Conservation (phyloP, 1,140 invertebrate species). For the Harpegnathos saltator region DNA sequence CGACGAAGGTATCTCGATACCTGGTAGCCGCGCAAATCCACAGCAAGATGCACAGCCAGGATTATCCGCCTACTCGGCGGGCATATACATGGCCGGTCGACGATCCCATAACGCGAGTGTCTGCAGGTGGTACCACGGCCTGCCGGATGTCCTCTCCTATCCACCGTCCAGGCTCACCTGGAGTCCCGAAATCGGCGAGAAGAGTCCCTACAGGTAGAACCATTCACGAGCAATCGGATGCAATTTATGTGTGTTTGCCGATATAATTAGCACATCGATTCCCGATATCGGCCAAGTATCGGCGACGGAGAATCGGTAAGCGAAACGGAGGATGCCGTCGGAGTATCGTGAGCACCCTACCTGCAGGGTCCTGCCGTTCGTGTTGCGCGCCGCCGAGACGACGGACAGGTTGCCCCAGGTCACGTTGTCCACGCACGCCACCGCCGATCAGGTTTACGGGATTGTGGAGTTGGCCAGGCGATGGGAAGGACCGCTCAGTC, state of each 20-base stretch:
- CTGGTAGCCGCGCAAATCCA: neutral
- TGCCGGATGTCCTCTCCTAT: constrained; percentile 87
- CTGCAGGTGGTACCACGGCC: constrained; percentile 88
- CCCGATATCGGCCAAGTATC: constrained; percentile 10
- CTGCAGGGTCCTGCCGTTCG: constrained; percentile 88
- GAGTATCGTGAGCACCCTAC: constrained; percentile 1
- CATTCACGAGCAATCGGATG: neutral
- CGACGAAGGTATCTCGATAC: constrained; percentile 66
- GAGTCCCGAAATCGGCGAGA: constrained; percentile 87
- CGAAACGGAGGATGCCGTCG: too few species aligned
- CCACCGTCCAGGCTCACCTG: constrained; percentile 80
- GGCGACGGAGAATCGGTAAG: neutral
- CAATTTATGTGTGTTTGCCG: too few species aligned
- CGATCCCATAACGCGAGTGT: constrained; percentile 86
- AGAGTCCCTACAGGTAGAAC: constrained; percentile 85
- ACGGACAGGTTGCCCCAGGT: constrained; percentile 79
- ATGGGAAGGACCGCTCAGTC: constrained; percentile 91
- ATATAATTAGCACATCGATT: too few species aligned
- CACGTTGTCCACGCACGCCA: constrained; percentile 91
- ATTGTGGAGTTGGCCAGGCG: constrained; percentile 89
- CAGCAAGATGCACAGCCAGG: constrained; percentile 38
- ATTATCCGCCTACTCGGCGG: constrained; percentile 79
- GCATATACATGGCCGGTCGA: constrained; percentile 86
- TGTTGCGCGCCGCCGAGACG: constrained; percentile 79
- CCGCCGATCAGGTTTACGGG: constrained; percentile 91